phyloP scores from a whole-genome alignment of 2,113 vertebrate species.

The Planiliza haematocheilus region DNA sequence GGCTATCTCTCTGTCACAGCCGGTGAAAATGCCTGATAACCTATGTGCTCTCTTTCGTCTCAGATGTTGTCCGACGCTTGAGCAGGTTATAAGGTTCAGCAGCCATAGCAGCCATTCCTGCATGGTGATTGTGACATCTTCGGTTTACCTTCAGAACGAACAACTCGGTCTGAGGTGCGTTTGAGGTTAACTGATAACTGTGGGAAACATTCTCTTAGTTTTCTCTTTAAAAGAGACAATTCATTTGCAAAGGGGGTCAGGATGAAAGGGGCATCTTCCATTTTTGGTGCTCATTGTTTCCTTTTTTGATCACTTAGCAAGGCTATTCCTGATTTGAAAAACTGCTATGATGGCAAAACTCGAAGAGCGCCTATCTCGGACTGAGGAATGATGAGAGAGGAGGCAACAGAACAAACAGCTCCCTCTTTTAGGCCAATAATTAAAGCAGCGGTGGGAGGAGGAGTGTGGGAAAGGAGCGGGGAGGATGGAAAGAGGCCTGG shows the following conservation, averaged over 20 bases:
- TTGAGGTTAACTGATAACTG: not conserved
- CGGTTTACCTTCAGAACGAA: constrained; percentile 23
- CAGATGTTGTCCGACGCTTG: constrained; percentile 32
- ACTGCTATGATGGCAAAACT: constrained; percentile 70
- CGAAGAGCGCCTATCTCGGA: constrained; percentile 58
- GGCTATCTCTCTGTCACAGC: constrained; percentile 55
- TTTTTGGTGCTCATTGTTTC: constrained; percentile 62
- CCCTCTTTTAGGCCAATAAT: constrained; percentile 67
- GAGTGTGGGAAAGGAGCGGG: constrained; percentile 36
- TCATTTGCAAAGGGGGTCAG: constrained; percentile 52
- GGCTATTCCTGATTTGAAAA: constrained; percentile 63
- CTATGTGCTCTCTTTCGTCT: constrained; percentile 32
- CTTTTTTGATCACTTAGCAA: constrained; percentile 49
- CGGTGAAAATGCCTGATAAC: constrained; percentile 52
- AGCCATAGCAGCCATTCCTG: not conserved
- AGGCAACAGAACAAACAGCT: constrained; percentile 66
- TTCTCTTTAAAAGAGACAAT: constrained; percentile 42
- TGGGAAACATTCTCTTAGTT: constrained; percentile 20
- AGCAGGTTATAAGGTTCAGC: constrained; percentile 35
- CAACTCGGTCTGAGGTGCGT: not conserved
- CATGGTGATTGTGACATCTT: constrained; percentile 13
- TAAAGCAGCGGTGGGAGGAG: constrained; percentile 62
- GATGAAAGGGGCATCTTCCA: constrained; percentile 53
- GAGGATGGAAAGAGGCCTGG: constrained; percentile 22
- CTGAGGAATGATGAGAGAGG: constrained; percentile 62